Conservation (phyloP, 2,113 vertebrate species). For the Prolemur simus region DNA sequence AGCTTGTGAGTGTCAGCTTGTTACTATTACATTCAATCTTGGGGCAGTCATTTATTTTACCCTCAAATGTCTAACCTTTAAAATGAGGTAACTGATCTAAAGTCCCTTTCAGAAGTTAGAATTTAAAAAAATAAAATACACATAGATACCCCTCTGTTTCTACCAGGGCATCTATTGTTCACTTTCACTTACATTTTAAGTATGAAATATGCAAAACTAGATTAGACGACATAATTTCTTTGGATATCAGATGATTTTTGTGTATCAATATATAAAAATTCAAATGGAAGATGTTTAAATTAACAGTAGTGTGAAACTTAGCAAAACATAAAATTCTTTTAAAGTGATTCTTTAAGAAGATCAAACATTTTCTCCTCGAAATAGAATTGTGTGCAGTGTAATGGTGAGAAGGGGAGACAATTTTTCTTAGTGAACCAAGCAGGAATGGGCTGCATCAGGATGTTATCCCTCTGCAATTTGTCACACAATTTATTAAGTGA, state of each 20-base stretch:
- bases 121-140: neutral
- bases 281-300: neutral
- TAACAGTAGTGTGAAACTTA: neutral
- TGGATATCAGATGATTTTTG: neutral
- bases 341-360: neutral
- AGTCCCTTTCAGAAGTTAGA: neutral
- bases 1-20: neutral
- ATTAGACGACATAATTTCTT: neutral
- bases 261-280: neutral
- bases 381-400: neutral
- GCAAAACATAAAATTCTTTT: neutral
- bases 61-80: neutral
- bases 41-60: neutral
- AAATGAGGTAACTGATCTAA: neutral
- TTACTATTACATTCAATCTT: neutral
- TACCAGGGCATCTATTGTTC: neutral
- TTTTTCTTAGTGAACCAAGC: neutral
- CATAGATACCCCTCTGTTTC: neutral
- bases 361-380: neutral
- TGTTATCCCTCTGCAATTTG: neutral
- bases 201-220: neutral
- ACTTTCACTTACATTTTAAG: neutral
- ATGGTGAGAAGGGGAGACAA: neutral
- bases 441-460: neutral
- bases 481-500: neutral